Percentiles rank a stretch among this genome's conserved stretches.
Evolutionary conservation across 2,113 vertebrate species (phyloP).

Genomic region (Oreochromis aureus): DNA sequence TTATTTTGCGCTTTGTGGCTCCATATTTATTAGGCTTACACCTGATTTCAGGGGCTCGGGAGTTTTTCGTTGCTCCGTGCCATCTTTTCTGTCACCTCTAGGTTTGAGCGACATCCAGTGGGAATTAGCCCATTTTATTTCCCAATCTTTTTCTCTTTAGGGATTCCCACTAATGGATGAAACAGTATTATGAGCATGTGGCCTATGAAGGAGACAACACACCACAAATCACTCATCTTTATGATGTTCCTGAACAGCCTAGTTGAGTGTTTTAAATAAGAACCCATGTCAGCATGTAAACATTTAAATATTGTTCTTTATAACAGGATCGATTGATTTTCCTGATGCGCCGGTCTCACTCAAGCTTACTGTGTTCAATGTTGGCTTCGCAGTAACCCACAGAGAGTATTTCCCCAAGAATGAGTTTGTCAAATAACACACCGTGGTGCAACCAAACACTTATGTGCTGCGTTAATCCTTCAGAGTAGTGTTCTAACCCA

Average conservation of each 20-base stretch:
- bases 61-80: conserved; percentile 2
- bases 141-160: conserved; percentile 10
- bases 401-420: conserved; percentile 23
- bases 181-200: conserved; percentile 25
- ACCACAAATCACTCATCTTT: neutral
- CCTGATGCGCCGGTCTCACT: neutral
- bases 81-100: conserved; percentile 23
- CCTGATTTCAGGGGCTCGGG: conserved; percentile 53
- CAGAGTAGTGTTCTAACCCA: conserved; percentile 5
- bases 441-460: conserved; percentile 35
- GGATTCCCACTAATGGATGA: conserved; percentile 25
- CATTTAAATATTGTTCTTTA: neutral
- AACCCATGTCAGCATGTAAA: neutral
- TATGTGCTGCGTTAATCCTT: conserved; percentile 48
- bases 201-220: neutral
- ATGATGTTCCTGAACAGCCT: neutral
- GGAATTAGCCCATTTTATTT: conserved; percentile 40
- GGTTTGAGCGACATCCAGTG: conserved; percentile 19
- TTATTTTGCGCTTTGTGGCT: conserved; percentile 33
- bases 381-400: neutral
- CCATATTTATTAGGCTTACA: conserved; percentile 65
- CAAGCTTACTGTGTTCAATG: neutral
- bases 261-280: neutral
- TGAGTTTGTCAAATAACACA: conserved; percentile 22
- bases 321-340: conserved; percentile 26